Conservation (phyloP, 30 jellyfish, hydroid and myxozoan species). For the Rhopilema esculentum region DNA sequence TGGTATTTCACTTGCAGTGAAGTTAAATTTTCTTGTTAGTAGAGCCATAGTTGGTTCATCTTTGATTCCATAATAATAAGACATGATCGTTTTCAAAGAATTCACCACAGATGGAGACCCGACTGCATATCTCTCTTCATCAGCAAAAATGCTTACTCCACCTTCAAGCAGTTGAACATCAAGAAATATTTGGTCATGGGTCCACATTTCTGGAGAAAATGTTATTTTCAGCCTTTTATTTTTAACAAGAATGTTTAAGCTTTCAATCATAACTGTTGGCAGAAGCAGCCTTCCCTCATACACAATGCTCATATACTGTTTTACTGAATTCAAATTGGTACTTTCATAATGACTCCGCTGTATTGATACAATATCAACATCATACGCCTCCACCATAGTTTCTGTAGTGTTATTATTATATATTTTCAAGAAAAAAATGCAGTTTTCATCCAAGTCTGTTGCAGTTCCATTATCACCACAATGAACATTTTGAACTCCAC, state of each 20-base stretch:
- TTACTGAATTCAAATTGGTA: background rate
- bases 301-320: background rate
- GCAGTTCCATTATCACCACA: background rate
- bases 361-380: background rate
- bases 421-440: background rate
- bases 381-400: background rate
- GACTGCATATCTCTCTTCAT: background rate
- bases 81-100: background rate
- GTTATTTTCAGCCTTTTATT: background rate
- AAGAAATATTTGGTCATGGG: background rate
- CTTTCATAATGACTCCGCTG: background rate
- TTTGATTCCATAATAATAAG: constrained; percentile 8
- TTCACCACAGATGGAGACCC: background rate
- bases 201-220: background rate
- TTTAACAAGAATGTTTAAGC: background rate
- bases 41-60: background rate
- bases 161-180: constrained; percentile 36
- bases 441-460: background rate
- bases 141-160: constrained; percentile 3
- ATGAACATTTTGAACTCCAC: background rate
- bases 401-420: background rate
- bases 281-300: background rate
- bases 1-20: constrained; percentile 60
- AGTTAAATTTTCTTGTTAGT: background rate
- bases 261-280: background rate